These are phyloP conservation scores for Hemithea aestivaria DNA, from an alignment of 2,888 invertebrate species.

Conservation along the genomic window DNA sequence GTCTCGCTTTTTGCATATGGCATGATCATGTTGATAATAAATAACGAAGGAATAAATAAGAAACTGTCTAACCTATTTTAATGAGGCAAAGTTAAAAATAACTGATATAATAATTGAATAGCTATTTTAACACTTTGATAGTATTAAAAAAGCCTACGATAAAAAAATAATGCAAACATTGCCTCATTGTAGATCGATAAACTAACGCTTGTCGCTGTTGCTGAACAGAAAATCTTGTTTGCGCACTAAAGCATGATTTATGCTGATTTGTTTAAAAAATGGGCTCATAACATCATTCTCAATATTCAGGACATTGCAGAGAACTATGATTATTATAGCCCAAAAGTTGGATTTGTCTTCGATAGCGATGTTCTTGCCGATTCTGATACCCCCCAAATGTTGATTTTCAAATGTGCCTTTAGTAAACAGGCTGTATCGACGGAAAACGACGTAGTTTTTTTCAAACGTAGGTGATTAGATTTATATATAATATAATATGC, in stretches of 20 bases:
- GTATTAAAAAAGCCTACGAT: neutral
- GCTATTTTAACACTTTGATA: neutral
- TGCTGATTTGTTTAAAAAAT: constrained; percentile 8
- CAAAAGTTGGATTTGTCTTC: constrained; percentile 66
- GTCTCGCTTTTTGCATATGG: too few species aligned
- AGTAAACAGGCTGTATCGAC: constrained; percentile 38
- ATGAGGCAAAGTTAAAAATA: constrained; percentile 32
- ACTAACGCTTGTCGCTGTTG: constrained; percentile 57
- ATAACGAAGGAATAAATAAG: too few species aligned
- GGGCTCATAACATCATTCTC: constrained; percentile 43
- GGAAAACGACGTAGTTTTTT: constrained; percentile 42
- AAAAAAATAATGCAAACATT: constrained; percentile 7
- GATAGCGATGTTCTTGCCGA: constrained; percentile 44
- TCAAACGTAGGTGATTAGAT: constrained; percentile 70
- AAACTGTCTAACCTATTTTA: too few species aligned
- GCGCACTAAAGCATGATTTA: constrained; percentile 20
- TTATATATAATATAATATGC: constrained; percentile 42
- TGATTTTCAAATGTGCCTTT: constrained; percentile 51
- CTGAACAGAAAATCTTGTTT: constrained; percentile 5
- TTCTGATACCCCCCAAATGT: constrained; percentile 24
- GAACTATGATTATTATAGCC: constrained; percentile 51
- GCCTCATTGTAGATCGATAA: constrained; percentile 2
- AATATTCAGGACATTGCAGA: constrained; percentile 66
- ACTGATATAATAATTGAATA: too few species aligned
- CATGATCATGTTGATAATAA: too few species aligned